Percentiles rank a stretch among this genome's conserved stretches.
These are phyloP conservation scores for Drosophila histrio DNA, from an alignment of 2,888 invertebrate species.

Conservation along the genomic window DNA sequence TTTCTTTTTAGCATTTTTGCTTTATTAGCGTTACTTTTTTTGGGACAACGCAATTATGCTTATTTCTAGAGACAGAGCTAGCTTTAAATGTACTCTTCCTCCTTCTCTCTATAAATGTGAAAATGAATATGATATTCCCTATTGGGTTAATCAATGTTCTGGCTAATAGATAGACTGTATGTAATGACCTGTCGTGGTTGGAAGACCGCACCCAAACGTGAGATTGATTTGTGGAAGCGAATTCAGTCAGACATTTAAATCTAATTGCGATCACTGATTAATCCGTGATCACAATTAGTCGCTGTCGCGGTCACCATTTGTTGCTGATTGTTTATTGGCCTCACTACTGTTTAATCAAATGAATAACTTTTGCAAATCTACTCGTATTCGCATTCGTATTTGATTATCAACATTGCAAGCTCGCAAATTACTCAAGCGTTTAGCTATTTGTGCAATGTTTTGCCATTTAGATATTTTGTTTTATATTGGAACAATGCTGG, in stretches of 20 bases:
- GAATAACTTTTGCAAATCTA: conserved; percentile 37
- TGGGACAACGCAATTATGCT: conserved; percentile 55
- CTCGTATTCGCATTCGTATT: conserved; percentile 42
- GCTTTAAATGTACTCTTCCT: neutral
- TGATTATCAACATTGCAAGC: conserved; percentile 58
- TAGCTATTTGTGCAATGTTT: conserved; percentile 52
- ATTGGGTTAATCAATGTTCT: conserved; percentile 4
- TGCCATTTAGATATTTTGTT: conserved; percentile 24
- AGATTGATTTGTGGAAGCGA: conserved; percentile 11
- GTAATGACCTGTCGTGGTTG: conserved; percentile 21
- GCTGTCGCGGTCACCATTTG: too few species aligned
- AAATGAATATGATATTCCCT: neutral
- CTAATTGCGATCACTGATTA: conserved; percentile 54
- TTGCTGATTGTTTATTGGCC: conserved; percentile 47
- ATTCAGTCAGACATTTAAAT: conserved; percentile 28
- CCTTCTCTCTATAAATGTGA: neutral
- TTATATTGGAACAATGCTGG: conserved; percentile 34
- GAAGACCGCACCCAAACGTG: conserved; percentile 38
- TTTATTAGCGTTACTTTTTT: conserved; percentile 62
- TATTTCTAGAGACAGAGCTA: conserved; percentile 4
- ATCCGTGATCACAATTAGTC: conserved; percentile 34
- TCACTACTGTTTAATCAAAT: conserved; percentile 28
- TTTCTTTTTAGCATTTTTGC: conserved; percentile 68
- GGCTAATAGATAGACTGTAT: neutral
- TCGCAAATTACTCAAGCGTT: conserved; percentile 63